These are phyloP conservation scores for Metopia argyrocephala DNA, from an alignment of 2,888 invertebrate species.

Conservation along the genomic window DNA sequence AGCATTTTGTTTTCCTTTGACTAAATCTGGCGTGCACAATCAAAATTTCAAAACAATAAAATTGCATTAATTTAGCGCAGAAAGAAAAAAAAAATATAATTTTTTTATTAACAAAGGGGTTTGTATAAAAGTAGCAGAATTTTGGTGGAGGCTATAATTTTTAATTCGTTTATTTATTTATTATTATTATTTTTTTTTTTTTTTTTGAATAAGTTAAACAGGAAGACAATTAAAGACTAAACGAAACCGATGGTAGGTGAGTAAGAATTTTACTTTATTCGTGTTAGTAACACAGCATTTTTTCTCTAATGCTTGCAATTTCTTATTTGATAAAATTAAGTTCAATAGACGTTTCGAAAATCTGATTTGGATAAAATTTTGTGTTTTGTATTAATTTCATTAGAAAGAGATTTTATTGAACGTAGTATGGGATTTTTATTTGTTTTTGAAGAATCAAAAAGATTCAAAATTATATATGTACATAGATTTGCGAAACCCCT, in stretches of 20 bases:
- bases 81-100: neutral
- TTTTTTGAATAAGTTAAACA: conserved; percentile 8
- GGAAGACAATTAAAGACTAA: conserved; percentile 19
- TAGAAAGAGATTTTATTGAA: no score
- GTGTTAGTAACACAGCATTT: no score
- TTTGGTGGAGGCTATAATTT: conserved; percentile 35
- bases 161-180: conserved; percentile 28
- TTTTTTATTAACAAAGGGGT: neutral
- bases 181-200: no score
- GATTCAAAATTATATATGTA: no score
- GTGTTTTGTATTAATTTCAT: no score
- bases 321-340: no score
- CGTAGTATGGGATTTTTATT: no score
- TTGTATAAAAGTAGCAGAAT: neutral
- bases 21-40: conserved; percentile 34
- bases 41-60: conserved; percentile 60
- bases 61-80: conserved; percentile 63
- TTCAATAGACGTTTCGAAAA: no score
- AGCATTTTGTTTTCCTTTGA: neutral
- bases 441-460: no score
- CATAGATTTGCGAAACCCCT: no score
- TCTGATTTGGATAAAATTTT: no score
- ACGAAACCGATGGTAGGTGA: neutral
- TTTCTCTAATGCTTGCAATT: no score
- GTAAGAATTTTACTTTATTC: neutral